A percentile compares a stretch with the other conserved stretches of the same genome.
Evolutionary conservation across 2,888 invertebrate genomes (phyloP).

Genomic region (Lamellibrachia satsuma): DNA sequence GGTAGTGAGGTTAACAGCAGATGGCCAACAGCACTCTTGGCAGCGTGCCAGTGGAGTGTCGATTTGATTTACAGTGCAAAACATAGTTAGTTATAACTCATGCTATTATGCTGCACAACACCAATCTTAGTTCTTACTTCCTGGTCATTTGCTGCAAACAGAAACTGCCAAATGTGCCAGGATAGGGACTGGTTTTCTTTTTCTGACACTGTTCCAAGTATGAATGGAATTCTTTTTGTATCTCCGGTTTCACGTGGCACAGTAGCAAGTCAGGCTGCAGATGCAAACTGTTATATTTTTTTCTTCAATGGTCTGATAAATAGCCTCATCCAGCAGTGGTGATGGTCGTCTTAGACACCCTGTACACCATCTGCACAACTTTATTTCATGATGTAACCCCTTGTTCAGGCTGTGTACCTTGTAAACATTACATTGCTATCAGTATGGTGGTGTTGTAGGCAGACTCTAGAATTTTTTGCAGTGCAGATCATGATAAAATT

Average conservation of each 20-base stretch:
- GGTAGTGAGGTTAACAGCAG: not conserved
- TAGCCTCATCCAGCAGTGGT: too few relatives aligned
- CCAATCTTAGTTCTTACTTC: not conserved
- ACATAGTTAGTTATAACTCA: not conserved
- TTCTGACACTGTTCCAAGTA: not conserved
- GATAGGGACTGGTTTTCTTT: not conserved
- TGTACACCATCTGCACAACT: not conserved
- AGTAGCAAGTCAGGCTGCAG: not conserved
- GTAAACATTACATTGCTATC: not conserved
- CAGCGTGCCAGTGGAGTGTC: not conserved
- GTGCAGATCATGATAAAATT: not conserved
- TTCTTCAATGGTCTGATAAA: not conserved
- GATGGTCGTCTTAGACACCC: not conserved
- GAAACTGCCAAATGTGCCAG: not conserved
- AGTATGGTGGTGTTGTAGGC: not conserved
- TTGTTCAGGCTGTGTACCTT: not conserved
- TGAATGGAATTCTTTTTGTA: not conserved
- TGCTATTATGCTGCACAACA: not conserved
- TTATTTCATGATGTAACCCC: not conserved
- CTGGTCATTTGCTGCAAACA: not conserved
- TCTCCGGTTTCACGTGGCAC: slow-evolving; percentile 1
- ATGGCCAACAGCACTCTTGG: not conserved
- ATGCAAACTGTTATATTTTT: not conserved
- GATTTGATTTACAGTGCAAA: not conserved
- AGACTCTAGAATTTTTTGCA: not conserved